A percentile compares a stretch with the other conserved stretches of the same genome.
Evolutionary conservation across 2,797 vertebrate species (phyloP).

Genomic region (Sciaenops ocellatus): DNA sequence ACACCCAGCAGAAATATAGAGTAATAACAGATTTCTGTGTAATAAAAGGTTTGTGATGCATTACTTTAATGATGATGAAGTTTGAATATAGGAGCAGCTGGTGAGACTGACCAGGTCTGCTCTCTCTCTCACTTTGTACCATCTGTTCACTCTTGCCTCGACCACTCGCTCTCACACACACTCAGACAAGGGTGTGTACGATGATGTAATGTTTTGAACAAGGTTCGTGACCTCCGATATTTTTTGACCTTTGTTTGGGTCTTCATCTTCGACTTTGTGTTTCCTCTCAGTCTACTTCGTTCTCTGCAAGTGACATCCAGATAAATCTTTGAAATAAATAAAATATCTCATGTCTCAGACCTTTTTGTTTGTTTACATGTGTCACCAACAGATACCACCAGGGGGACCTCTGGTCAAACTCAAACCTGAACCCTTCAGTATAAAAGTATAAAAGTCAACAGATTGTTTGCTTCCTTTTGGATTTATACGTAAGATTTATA

Average conservation of each 20-base stretch:
- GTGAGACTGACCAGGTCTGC: neutral
- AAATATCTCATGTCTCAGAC: too few relatives aligned
- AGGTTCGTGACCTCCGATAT: neutral
- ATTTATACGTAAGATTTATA: too few relatives aligned
- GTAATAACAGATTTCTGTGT: neutral
- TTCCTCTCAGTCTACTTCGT: neutral
- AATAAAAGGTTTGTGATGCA: neutral
- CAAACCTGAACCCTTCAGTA: too few relatives aligned
- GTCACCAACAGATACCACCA: slow-evolving; percentile 3
- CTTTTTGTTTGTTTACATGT: neutral
- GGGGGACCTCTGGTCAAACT: slow-evolving; percentile 20
- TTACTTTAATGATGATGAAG: neutral
- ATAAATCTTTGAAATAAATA: neutral
- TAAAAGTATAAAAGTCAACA: too few relatives aligned
- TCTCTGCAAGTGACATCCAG: neutral
- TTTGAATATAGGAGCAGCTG: too few relatives aligned
- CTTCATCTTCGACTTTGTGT: neutral
- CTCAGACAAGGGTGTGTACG: neutral
- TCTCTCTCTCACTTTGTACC: neutral
- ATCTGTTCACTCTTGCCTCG: neutral
- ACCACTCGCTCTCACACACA: neutral
- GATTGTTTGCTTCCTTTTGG: too few relatives aligned
- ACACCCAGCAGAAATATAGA: neutral
- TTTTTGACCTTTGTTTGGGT: neutral
- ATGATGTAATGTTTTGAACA: slow-evolving; percentile 7